phyloP scores from a whole-genome alignment of 2,888 invertebrate species.

The Andrena marginata region DNA sequence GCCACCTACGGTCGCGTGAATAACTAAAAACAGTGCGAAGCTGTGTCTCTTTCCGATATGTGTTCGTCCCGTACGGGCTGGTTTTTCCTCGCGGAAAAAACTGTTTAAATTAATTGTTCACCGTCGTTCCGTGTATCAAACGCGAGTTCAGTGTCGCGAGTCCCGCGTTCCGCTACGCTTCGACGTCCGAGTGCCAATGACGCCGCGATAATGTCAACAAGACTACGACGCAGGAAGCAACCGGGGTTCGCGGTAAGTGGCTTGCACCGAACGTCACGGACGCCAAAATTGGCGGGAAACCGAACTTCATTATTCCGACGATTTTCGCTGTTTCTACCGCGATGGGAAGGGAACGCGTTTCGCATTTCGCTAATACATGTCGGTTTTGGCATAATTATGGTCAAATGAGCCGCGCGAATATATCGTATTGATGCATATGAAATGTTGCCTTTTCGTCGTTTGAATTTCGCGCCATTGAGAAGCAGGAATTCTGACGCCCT shows the following conservation, averaged over 20 bases:
- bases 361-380: neutral
- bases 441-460: neutral
- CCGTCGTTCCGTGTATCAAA: neutral
- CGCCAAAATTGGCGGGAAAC: neutral
- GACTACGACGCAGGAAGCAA: conserved; percentile 15
- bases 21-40: conserved; percentile 22
- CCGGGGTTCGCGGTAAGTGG: neutral
- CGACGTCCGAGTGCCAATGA: neutral
- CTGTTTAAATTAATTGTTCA: neutral
- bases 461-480: neutral
- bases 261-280: neutral
- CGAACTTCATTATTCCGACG: neutral
- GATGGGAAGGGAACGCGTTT: neutral
- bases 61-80: conserved; percentile 45
- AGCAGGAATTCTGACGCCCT: neutral
- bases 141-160: neutral
- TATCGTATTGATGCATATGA: neutral
- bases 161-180: neutral
- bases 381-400: neutral
- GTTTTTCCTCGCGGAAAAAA: neutral
- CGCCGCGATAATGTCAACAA: conserved; percentile 8
- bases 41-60: conserved; percentile 56
- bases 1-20: neutral
- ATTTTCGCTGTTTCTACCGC: neutral
- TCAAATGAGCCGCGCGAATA: neutral